phyloP scores from a whole-genome alignment of 2,888 invertebrate species.

The Synergus umbraculus region DNA sequence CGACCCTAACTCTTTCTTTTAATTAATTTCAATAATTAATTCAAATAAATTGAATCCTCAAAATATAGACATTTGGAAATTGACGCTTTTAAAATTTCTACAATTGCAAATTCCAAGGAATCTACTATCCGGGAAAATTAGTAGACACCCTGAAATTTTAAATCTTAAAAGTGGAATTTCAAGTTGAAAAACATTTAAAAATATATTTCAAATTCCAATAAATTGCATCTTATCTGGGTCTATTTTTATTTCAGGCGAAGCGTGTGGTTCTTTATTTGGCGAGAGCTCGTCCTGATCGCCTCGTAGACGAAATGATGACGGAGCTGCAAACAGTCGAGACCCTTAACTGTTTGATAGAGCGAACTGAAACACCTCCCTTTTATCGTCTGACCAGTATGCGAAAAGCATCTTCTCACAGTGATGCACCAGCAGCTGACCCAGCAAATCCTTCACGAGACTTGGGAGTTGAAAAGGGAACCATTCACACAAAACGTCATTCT shows the following conservation, averaged over 20 bases:
- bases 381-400: slow-evolving; percentile 95
- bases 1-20: too few species aligned
- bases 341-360: slow-evolving; percentile 95
- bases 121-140: background rate
- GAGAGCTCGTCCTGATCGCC: slow-evolving; percentile 92
- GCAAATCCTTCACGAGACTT: slow-evolving; percentile 80
- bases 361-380: slow-evolving; percentile 98
- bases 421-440: slow-evolving; percentile 78
- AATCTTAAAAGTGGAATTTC: too few species aligned
- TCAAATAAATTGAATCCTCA: too few species aligned
- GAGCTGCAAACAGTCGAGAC: slow-evolving; percentile 98
- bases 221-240: background rate
- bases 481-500: slow-evolving; percentile 96
- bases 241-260: slow-evolving; percentile 85
- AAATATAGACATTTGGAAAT: background rate
- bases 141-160: too few species aligned
- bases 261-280: slow-evolving; percentile 96
- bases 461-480: slow-evolving; percentile 94
- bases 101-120: too few species aligned
- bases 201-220: background rate
- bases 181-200: background rate
- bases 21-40: too few species aligned
- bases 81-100: background rate
- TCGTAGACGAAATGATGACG: slow-evolving; percentile 97
- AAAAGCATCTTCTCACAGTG: slow-evolving; percentile 91